phyloP scores from a whole-genome alignment of 2,113 vertebrate genomes.

The Lepus timidus region DNA sequence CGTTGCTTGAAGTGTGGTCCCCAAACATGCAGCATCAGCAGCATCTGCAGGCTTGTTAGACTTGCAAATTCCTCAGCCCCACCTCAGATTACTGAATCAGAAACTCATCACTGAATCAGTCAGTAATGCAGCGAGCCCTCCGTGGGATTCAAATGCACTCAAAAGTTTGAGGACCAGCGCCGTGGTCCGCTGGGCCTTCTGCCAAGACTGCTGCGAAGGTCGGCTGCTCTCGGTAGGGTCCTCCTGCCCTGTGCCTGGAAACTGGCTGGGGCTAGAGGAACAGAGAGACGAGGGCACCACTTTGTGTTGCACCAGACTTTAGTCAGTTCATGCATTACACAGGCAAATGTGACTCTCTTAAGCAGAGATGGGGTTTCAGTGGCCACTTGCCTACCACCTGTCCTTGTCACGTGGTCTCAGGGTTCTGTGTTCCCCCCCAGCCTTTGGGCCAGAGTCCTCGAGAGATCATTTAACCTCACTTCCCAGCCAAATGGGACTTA shows the following conservation, averaged over 20 bases:
- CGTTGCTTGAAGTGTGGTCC: neutral
- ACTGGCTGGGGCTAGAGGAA: neutral
- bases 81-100: neutral
- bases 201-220: neutral
- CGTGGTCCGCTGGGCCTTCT: neutral
- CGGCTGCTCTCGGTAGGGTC: neutral
- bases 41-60: constrained; percentile 12
- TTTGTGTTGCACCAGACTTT: fast-evolving
- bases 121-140: neutral
- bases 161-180: neutral
- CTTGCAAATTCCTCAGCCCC: neutral
- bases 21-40: neutral
- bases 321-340: neutral
- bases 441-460: neutral
- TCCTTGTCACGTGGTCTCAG: neutral
- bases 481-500: neutral
- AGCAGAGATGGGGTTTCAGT: neutral
- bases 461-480: constrained; percentile 27
- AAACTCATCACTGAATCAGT: neutral
- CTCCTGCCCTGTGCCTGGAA: neutral
- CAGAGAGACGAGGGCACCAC: neutral
- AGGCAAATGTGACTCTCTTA: neutral
- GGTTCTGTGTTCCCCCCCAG: neutral
- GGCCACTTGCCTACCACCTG: neutral
- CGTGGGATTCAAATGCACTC: neutral